Conservation (phyloP, 2,113 vertebrate genomes). For the Lathamus discolor region DNA sequence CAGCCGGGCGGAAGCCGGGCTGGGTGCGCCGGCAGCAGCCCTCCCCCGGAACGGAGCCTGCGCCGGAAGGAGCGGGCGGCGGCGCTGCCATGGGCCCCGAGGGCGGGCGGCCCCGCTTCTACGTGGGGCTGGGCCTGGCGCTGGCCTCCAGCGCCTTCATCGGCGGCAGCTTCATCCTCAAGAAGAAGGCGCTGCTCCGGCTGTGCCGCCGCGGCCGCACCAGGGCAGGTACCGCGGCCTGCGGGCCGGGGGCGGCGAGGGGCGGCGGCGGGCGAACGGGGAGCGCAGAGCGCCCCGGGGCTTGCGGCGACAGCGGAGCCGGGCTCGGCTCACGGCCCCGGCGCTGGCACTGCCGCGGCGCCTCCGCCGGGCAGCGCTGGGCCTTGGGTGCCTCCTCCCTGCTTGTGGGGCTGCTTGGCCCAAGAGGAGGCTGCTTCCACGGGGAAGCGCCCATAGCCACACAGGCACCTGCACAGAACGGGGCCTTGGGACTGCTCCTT, state of each 20-base stretch:
- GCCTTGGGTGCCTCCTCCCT: not conserved
- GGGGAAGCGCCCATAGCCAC: not conserved
- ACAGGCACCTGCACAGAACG: not conserved
- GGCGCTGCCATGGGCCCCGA: not conserved
- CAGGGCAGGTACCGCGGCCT: constrained; percentile 79
- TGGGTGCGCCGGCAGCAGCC: not conserved
- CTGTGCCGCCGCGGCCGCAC: constrained; percentile 74
- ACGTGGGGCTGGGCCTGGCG: constrained; percentile 75
- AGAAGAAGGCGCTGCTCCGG: constrained; percentile 85
- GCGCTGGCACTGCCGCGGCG: not conserved
- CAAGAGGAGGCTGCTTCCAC: rapidly evolving
- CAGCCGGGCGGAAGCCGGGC: not conserved
- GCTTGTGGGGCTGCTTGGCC: not conserved
- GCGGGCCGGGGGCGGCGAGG: not conserved
- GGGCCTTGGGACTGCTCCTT: not conserved
- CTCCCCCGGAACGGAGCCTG: too few species aligned
- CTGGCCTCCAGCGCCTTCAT: constrained; percentile 81
- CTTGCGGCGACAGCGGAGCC: not conserved
- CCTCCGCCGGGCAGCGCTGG: not conserved
- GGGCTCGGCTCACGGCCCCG: too few species aligned
- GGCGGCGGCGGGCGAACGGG: not conserved
- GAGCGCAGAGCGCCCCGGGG: not conserved
- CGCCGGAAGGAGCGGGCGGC: not conserved
- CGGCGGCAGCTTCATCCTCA: constrained; percentile 82
- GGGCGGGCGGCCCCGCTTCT: not conserved